phyloP scores from a whole-genome alignment of 35 echinoderm and acorn worm species.

The Apostichopus parvimensis region DNA sequence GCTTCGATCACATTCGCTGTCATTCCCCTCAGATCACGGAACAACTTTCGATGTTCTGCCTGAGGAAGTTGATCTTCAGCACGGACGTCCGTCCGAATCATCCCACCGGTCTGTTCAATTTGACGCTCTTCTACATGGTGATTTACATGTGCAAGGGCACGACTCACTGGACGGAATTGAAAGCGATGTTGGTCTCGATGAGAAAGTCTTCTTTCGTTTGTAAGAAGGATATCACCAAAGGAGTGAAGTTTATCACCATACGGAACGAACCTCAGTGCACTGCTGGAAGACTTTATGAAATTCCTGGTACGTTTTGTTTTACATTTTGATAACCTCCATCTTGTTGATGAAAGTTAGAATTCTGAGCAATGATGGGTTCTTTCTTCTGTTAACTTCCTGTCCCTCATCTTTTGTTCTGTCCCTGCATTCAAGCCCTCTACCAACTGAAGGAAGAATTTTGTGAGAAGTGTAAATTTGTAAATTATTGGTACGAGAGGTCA shows the following conservation, averaged over 20 bases:
- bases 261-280: conserved; percentile 1
- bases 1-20: conserved; percentile 39
- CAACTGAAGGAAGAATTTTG: no score
- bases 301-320: conserved; percentile 15
- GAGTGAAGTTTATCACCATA: not conserved
- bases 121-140: conserved; percentile 22
- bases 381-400: no score
- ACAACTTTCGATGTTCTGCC: conserved; percentile 47
- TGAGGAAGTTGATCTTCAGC: conserved; percentile 40
- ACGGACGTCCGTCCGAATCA: conserved; percentile 10
- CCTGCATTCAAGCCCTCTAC: no score
- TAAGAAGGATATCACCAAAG: not conserved
- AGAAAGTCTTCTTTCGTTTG: conserved; percentile 49
- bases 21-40: conserved; percentile 46
- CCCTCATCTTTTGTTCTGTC: no score
- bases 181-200: conserved; percentile 31
- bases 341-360: no score
- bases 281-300: conserved; percentile 34
- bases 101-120: conserved; percentile 33
- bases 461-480: no score
- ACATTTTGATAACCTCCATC: no score
- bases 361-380: no score
- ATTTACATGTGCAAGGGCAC: conserved; percentile 51
- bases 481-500: no score
- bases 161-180: conserved; percentile 42